Evolutionary conservation across 92 coral and sea anemone species (phyloP).

Genomic region (Bergia sp.): DNA sequence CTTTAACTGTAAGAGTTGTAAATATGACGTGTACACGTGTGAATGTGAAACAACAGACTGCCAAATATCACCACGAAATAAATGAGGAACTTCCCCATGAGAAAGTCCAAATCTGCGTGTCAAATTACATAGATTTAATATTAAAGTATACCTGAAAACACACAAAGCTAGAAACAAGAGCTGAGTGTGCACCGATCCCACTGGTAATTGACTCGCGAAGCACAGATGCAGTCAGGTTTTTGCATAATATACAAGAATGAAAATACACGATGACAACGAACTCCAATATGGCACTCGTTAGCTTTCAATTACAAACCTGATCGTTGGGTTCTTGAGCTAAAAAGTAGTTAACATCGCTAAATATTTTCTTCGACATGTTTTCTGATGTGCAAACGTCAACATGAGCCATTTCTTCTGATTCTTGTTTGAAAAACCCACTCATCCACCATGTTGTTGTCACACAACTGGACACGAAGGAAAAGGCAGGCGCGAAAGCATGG

Average conservation of each 20-base stretch:
- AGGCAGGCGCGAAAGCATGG: too few relatives aligned
- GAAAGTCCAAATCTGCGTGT: not conserved
- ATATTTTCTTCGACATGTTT: not conserved
- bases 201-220: not conserved
- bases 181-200: not conserved
- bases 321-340: slow-evolving; percentile 43
- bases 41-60: too few relatives aligned
- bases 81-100: too few relatives aligned
- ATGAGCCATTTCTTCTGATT: slow-evolving; percentile 23
- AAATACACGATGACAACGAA: not conserved
- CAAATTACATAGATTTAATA: too few relatives aligned
- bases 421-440: slow-evolving; percentile 31
- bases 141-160: too few relatives aligned
- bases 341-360: slow-evolving; percentile 45
- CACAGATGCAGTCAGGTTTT: not conserved
- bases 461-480: too few relatives aligned
- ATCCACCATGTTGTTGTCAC: slow-evolving; percentile 24
- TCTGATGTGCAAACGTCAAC: slow-evolving; percentile 11
- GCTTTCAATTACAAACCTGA: slow-evolving; percentile 22
- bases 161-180: not conserved
- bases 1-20: too few relatives aligned
- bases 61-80: too few relatives aligned
- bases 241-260: too few relatives aligned
- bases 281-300: not conserved
- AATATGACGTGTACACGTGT: too few relatives aligned